Base-by-base conservation (phyloP, 2,113 vertebrate genomes). In the Anarrhichthys ocellatus region DNA sequence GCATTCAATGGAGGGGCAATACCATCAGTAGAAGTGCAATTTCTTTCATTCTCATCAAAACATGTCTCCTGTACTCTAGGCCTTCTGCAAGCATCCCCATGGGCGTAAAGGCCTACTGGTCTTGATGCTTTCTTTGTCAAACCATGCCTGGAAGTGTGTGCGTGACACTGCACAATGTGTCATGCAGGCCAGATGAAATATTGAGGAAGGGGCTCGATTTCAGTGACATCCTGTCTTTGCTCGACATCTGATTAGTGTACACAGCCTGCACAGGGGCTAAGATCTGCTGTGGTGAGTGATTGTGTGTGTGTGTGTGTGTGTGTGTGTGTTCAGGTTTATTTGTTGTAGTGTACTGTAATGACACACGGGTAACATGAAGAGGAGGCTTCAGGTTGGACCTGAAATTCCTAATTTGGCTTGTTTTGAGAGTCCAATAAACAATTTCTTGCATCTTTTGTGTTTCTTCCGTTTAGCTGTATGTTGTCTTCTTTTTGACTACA, bases 161-260 rank as follows among this genome's bases (percentile, higher is more conserved):
- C 76, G 73, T 90, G 85, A 91, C 86, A 88, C 70, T 56, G 74
- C 69, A 81, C 85, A 79, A 90, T 89, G 83, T 89, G 88, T 88
- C 88, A 92, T 93, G 93, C 85, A 84, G 82, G 86, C 94, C 94
- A 94, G 91, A 93, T 94, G 93, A 95, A 91, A 93, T 83, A 87
- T 70, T 36, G 80, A 91, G 87, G 90, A 93, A 93, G 85, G 88
- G 88, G 84, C 80, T 88, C 73, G 8, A 87, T 91, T 91, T 93
- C 69, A 84, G 84, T 20, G 78, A 90, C 87, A 91, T 93, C 90
- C 91, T 92, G 54, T 81, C 86, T 92, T 81, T 67, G 84, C 78
- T 88, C 8, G 32, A 82, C 76, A 85, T 91, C 89, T 69, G 79
- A 91, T 92, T 89, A 78, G 75, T 44, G 78, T 24, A 70, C 66